These are phyloP conservation scores for Dysidea cf. avara DNA, from an alignment of 37 sponge, comb jelly and placozoan species.

Conservation along the genomic window DNA sequence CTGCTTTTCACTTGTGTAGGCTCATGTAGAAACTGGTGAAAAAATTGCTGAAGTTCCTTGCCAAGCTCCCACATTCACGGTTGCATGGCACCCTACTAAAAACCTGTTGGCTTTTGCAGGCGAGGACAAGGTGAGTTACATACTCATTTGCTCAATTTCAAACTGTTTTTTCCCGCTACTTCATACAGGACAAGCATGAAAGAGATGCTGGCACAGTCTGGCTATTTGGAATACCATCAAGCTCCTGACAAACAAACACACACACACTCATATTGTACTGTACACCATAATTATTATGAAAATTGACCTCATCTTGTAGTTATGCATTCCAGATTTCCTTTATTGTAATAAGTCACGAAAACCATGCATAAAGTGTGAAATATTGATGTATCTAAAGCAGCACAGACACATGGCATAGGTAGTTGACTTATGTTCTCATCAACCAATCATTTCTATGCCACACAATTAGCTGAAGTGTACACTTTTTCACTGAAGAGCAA, in stretches of 20 bases:
- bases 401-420: too few species aligned
- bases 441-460: too few species aligned
- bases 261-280: too few species aligned
- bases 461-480: too few species aligned
- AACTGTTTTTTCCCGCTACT: not conserved
- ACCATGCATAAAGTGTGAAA: too few species aligned
- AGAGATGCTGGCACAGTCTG: constrained; percentile 83
- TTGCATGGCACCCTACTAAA: constrained; percentile 96
- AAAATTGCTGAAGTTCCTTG: constrained; percentile 77
- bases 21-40: constrained; percentile 82
- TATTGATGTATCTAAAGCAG: too few species aligned
- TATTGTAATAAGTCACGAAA: too few species aligned
- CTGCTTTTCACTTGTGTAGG: constrained; percentile 28
- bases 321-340: too few species aligned
- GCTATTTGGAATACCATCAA: constrained; percentile 80
- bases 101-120: constrained; percentile 90
- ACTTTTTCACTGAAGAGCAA: too few species aligned
- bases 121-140: constrained; percentile 84
- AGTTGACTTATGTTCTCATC: too few species aligned
- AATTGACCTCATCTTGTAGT: too few species aligned
- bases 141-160: not conserved
- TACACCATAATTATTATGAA: too few species aligned
- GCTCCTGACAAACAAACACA: not conserved
- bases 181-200: constrained; percentile 70
- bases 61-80: constrained; percentile 93